Evolutionary conservation across 2,113 vertebrate species (phyloP), one percentile per base, ranked within the genome.

Genomic region (Larimichthys polyactis): DNA sequence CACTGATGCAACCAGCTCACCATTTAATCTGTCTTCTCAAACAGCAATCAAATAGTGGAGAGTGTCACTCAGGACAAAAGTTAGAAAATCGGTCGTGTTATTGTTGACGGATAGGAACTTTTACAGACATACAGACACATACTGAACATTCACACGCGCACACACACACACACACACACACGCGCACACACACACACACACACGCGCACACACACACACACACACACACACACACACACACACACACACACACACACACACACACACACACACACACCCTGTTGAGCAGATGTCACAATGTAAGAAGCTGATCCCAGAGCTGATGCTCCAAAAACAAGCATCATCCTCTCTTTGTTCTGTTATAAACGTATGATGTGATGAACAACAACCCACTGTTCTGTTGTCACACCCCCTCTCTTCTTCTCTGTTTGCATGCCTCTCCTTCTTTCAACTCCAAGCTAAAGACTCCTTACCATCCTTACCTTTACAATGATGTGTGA

Each of bases 301-400:
- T 77, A 51, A 58, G 29, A 67, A 72, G 68, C 52, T 44, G 40
- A 19, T 77, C 73, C 59, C 67, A 82, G 59, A 76, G 51, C n/a
- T n/a, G n/a, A n/a, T n/a, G n/a, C n/a, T n/a, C n/a, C 48, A 68
- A 59, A 81, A 59, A 59, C 78, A 43, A 44, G 52, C 27, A 27
- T 27, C 27, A 27, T 16, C 49, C 27, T 32, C 49, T 60, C 52
- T 71, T 11, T 67, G 36, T 71, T 36, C 62, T 62, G 19, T 66
- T 58, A 32, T 57, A 22, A 66, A 65, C 24, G 52, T 32, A 58
- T 54, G 54, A 29, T 68, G 70, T 60, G 46, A 81, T 75, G 6
- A 27, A 59, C 43, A 74, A 11, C 40, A 27, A 49, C 49, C 51
- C 24, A n/a, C 51, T 48, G 24, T 15, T n/a, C 14, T 29, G 14